Base-by-base conservation (phyloP, 2,888 invertebrate species). In the Drosophila ezoana region DNA sequence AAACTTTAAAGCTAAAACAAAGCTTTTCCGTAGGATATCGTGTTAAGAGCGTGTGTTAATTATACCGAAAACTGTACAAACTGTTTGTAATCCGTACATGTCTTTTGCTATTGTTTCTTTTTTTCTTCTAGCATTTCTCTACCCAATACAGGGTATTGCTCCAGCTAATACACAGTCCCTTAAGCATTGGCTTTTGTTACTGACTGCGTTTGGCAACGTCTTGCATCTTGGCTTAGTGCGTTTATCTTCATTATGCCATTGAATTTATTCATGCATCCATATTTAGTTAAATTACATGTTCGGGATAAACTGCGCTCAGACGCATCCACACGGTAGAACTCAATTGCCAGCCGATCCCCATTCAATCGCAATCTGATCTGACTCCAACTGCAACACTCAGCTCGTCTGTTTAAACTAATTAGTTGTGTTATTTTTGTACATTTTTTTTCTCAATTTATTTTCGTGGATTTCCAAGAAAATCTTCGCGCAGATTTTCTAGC, bases 231-330 rank as follows among this genome's bases (percentile, higher is more conserved):
- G 56, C n/a, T 68, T 68, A 72, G 72, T 87, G 72, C 80, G 80
- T 77, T 83, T 76, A 73, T 72, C 77, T 85, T 86, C 77, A 77
- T 79, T 72, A 81, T 81, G 79, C 83, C 87, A 85, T 87, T 83
- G 83, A 83, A 82, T 85, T 79, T 83, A 83, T 82, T 79, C 86
- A 83, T 77, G 81, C 72, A 81, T 73, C 81, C 77, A 85, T 84
- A 88, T 86, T 84, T 87, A 76, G 84, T 57, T 69, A 83, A 83
- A 86, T 86, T 89, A 84, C 85, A 87, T 71, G 81, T 80, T 72
- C 51, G 57, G 77, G 81, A 88, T 86, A 83, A 79, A 84, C 62
- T 48, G 14, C 33, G 14, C 32, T 18, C 18, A 51, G 59, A 41
- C 52, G 44, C 38, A 28, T 40, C 52, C 28, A 4, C 14, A 11